Percentiles rank a stretch among this genome's conserved stretches.
Conservation (phyloP, 92 coral and sea anemone species). For the Umimayanthus kanabou region DNA sequence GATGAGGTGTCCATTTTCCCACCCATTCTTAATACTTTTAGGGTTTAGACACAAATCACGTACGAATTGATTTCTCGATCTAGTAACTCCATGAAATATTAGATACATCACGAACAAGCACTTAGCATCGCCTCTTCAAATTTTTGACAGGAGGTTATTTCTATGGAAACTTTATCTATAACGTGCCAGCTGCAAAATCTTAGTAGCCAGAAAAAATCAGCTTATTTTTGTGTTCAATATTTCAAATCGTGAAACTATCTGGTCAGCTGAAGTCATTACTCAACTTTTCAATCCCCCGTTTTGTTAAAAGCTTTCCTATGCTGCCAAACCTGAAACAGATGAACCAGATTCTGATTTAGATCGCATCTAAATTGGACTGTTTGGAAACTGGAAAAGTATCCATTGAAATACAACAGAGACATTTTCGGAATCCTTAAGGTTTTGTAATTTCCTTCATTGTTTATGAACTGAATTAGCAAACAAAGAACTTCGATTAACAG, state of each 20-base stretch:
- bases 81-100: background rate
- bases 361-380: background rate
- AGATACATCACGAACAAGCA: background rate
- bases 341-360: background rate
- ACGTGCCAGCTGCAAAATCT: slow-evolving; percentile 30
- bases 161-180: slow-evolving; percentile 37
- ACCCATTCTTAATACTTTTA: background rate
- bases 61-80: background rate
- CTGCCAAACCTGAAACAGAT: background rate
- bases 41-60: background rate
- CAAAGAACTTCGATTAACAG: slow-evolving; percentile 36
- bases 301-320: background rate
- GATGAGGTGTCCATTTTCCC: background rate
- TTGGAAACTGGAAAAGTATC: slow-evolving; percentile 25
- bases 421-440: slow-evolving; percentile 23
- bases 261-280: background rate
- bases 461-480: slow-evolving; percentile 15
- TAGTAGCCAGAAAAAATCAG: background rate
- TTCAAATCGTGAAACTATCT: background rate
- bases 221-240: background rate
- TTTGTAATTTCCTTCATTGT: slow-evolving; percentile 31
- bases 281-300: background rate
- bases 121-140: background rate
- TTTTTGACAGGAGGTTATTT: slow-evolving; percentile 6
- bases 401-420: slow-evolving; percentile 18